Evolutionary conservation across 2,113 vertebrate genomes (phyloP), one percentile per base, ranked within the genome.

Genomic region (Catagonus wagneri): DNA sequence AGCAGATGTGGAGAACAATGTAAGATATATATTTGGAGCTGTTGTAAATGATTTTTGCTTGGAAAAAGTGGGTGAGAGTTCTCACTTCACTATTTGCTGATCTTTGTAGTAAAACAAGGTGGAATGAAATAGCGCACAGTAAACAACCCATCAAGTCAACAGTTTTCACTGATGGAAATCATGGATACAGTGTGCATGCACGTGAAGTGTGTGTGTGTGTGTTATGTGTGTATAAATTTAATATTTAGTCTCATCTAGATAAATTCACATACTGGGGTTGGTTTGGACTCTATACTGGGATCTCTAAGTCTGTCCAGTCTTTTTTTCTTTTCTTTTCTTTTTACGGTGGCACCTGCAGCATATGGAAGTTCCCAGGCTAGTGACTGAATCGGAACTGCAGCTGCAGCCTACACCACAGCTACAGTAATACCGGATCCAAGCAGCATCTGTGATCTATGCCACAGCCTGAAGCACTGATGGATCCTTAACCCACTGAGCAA

Each of bases 121-220:
- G 65, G 60, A 79, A 80, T 34, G 6, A 89, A 92, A 72, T 7
- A 65, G 61, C 25, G 79, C 27, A 90, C n/a, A 79, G 32, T 74
- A 86, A 85, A 86, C 4, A 75, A 54, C 4, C 17, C 29, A 93
- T 27, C 16, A 88, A 83, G 60, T 25, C 81, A 91, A 61, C 11
- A 78, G 25, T 44, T 93, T 96, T 95, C 78, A 78, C 6, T 54
- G 56, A 74, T 44, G 22, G 81, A 89, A 83, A 90, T 66, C 22
- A 80, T 50, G 56, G 52, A 34, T 65, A 78, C 14, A n/a, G 16
- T 54, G 32, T 75, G 8, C 65, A 7, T 50, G 32, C 32, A 8
- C n/a, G 50, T 0, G 7, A 16, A 13, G 11, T 58, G n/a, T 7
- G n/a, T 13, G 52, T 19, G 25, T 79, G 44, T 29, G 12, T 36